Evolutionary conservation across 2,113 vertebrate genomes (phyloP).

Genomic region (Xenopus laevis): DNA sequence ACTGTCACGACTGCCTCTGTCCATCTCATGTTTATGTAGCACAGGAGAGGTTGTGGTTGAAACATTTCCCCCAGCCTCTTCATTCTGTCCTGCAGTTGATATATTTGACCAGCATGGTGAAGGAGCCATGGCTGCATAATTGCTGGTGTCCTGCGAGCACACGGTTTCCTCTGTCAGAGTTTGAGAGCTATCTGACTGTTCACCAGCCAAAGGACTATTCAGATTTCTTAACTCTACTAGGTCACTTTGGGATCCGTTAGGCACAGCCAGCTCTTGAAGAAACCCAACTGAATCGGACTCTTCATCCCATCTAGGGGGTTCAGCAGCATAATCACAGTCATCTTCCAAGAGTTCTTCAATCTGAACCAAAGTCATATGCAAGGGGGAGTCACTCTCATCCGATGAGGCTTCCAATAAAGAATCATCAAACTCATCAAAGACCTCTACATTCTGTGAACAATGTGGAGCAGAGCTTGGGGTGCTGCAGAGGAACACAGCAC

Average conservation of each 20-base stretch:
- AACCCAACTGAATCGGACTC: not conserved
- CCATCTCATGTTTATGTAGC: not conserved
- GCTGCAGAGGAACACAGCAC: conserved; percentile 11
- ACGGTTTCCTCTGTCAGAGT: not conserved
- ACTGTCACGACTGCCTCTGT: not conserved
- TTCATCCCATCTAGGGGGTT: not conserved
- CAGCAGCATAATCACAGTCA: conserved; percentile 38
- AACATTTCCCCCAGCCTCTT: not conserved
- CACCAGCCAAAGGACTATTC: not conserved
- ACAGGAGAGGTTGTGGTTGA: not conserved
- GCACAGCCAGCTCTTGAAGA: not conserved
- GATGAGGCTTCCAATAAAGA: conserved; percentile 59
- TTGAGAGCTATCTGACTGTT: not conserved
- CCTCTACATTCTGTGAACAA: not conserved
- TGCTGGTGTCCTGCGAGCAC: not conserved
- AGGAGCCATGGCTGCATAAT: conserved; percentile 29
- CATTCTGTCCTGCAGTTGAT: not conserved
- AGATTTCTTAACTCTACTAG: not conserved
- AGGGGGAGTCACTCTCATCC: conserved; percentile 55
- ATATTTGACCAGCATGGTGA: not conserved
- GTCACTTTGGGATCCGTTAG: not conserved
- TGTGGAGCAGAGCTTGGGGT: conserved; percentile 15
- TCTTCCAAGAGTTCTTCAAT: conserved; percentile 62
- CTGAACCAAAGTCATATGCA: conserved; percentile 59
- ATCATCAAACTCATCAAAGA: conserved; percentile 55